These are phyloP conservation scores for Nineta flava DNA, from an alignment of 2,888 invertebrate species.

Conservation along the genomic window DNA sequence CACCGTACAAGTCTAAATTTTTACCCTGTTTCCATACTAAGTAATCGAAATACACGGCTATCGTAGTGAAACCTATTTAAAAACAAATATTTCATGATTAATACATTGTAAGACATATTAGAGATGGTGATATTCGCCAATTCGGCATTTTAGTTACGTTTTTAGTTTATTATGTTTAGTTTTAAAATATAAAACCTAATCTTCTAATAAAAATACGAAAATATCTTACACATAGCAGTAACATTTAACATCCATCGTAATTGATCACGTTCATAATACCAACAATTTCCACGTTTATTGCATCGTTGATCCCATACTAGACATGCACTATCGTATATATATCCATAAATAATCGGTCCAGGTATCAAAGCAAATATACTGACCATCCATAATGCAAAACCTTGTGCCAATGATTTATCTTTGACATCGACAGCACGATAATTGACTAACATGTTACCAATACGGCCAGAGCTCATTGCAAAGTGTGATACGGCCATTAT, in stretches of 20 bases:
- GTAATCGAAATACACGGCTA: slow-evolving; percentile 41
- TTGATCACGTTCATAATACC: slow-evolving; percentile 25
- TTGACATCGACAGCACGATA: slow-evolving; percentile 36
- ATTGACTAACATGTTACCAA: slow-evolving; percentile 47
- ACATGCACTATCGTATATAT: slow-evolving; percentile 1
- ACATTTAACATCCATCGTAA: slow-evolving; percentile 1
- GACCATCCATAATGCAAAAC: slow-evolving; percentile 40
- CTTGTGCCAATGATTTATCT: slow-evolving; percentile 50
- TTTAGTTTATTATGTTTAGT: too few species aligned
- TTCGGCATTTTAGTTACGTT: too few species aligned
- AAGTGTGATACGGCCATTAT: slow-evolving; percentile 37
- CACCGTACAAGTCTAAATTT: slow-evolving; percentile 39
- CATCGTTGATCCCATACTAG: slow-evolving; percentile 17
- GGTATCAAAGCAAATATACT: slow-evolving; percentile 50
- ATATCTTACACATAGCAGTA: neutral
- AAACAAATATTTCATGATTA: neutral
- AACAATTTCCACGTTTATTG: slow-evolving; percentile 24
- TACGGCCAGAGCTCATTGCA: slow-evolving; percentile 45
- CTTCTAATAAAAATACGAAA: too few species aligned
- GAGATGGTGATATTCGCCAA: too few species aligned
- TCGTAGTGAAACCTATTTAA: slow-evolving; percentile 32
- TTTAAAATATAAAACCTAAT: neutral
- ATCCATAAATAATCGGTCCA: slow-evolving; percentile 50
- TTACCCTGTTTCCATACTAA: slow-evolving; percentile 42
- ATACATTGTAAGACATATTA: too few species aligned